Evolutionary conservation across 2,797 vertebrate species (phyloP).

Genomic region (Australoheros facetus): DNA sequence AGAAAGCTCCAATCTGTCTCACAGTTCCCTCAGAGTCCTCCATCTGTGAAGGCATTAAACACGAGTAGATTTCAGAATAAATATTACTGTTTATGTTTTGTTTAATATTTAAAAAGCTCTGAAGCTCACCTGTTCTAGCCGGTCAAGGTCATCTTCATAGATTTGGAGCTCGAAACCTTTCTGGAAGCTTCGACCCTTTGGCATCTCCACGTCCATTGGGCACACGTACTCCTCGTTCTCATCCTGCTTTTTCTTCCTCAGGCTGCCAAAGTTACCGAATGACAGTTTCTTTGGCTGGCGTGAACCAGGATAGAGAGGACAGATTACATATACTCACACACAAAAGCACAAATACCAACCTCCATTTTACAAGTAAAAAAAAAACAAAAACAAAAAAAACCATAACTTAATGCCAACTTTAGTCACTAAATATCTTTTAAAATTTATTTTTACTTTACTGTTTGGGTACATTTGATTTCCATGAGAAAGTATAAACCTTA

Average conservation of each 20-base stretch:
- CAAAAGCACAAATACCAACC: not conserved
- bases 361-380: not conserved
- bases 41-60: constrained; percentile 83
- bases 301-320: not conserved
- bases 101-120: not conserved
- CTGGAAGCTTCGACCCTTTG: constrained; percentile 86
- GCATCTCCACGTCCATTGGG: constrained; percentile 95
- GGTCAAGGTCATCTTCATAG: constrained; percentile 94
- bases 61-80: not conserved
- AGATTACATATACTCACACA: not conserved
- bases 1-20: constrained; percentile 96
- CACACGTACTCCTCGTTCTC: constrained; percentile 96
- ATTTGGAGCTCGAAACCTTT: constrained; percentile 90
- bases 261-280: constrained; percentile 91
- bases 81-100: not conserved
- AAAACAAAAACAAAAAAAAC: not conserved
- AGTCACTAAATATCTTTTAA: not conserved
- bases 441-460: not conserved
- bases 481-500: not conserved
- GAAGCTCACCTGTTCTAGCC: constrained; percentile 88
- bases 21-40: constrained; percentile 99
- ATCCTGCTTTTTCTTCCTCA: constrained; percentile 94
- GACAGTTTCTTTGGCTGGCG: constrained; percentile 90
- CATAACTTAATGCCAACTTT: not conserved
- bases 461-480: not conserved